phyloP scores from a whole-genome alignment of 2,113 vertebrate genomes.

The Willisornis vidua region DNA sequence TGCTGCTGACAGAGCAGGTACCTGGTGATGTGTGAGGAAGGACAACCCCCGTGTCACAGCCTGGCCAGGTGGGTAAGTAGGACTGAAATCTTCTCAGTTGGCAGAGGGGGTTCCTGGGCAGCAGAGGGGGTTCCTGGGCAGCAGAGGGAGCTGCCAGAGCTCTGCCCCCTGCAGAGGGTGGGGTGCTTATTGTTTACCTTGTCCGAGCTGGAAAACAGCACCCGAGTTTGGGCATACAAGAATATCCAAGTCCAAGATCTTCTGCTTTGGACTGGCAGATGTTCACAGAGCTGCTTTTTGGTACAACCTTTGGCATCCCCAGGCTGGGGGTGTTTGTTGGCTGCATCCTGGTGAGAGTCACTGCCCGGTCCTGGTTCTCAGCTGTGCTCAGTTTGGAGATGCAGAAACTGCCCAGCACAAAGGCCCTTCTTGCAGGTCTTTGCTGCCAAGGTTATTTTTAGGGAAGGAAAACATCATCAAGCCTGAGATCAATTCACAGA shows the following conservation, averaged over 20 bases:
- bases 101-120: not conserved
- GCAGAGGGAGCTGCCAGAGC: not conserved
- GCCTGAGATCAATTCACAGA: not conserved
- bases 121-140: not conserved
- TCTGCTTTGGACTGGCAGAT: not conserved
- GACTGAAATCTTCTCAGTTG: not conserved
- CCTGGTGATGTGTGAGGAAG: not conserved
- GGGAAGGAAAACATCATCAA: not conserved
- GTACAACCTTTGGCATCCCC: not conserved
- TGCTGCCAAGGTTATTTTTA: not conserved
- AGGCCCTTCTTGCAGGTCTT: not conserved
- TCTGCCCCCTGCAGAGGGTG: not conserved
- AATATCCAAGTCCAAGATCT: not conserved
- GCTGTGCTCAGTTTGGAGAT: not conserved
- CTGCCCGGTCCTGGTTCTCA: not conserved
- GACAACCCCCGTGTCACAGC: not conserved
- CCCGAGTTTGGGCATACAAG: accelerated
- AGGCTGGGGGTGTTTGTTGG: not conserved
- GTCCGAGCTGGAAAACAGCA: not conserved
- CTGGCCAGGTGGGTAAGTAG: not conserved
- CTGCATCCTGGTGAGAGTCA: not conserved
- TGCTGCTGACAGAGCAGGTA: not conserved
- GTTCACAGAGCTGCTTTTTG: not conserved
- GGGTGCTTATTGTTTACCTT: not conserved
- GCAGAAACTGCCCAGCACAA: not conserved